Evolutionary conservation across 2,888 invertebrate species (phyloP).

Genomic region (Dasypolia templi): DNA sequence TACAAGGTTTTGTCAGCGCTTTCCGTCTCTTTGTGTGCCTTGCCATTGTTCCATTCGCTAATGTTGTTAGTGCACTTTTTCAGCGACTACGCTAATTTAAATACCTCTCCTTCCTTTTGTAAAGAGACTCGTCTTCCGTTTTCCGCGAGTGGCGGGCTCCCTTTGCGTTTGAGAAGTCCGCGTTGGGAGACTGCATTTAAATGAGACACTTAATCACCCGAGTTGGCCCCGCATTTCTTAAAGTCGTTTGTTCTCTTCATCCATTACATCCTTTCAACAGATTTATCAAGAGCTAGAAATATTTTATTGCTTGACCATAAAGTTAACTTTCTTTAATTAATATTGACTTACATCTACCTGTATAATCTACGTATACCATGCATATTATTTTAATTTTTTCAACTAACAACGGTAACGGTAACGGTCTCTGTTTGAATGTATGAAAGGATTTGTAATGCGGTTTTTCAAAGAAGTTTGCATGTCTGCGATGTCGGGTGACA

Average conservation of each 20-base stretch:
- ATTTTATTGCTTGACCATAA: constrained; percentile 53
- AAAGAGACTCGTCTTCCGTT: constrained; percentile 89
- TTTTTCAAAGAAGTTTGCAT: constrained; percentile 64
- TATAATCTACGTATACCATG: neutral
- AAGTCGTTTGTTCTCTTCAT: constrained; percentile 87
- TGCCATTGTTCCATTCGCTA: constrained; percentile 88
- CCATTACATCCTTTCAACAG: constrained; percentile 78
- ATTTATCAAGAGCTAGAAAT: constrained; percentile 64
- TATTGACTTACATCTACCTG: neutral
- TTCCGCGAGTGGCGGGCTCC: constrained; percentile 86
- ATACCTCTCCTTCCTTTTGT: constrained; percentile 89
- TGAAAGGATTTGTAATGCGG: constrained; percentile 16
- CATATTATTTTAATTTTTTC: constrained; percentile 1
- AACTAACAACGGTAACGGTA: neutral
- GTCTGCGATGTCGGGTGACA: constrained; percentile 69
- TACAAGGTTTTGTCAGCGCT: constrained; percentile 78
- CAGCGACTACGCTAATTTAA: constrained; percentile 90
- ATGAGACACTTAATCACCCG: constrained; percentile 90
- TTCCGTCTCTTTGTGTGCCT: constrained; percentile 85
- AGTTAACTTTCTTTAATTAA: neutral
- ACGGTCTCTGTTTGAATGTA: constrained; percentile 7
- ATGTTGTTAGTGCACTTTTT: constrained; percentile 91
- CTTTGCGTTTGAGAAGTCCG: constrained; percentile 89
- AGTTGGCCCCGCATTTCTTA: constrained; percentile 87
- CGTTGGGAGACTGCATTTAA: constrained; percentile 89